Percentiles rank a stretch among this genome's conserved stretches.
phyloP scores from a whole-genome alignment of 1,140 invertebrate genomes.

The Orius laevigatus region DNA sequence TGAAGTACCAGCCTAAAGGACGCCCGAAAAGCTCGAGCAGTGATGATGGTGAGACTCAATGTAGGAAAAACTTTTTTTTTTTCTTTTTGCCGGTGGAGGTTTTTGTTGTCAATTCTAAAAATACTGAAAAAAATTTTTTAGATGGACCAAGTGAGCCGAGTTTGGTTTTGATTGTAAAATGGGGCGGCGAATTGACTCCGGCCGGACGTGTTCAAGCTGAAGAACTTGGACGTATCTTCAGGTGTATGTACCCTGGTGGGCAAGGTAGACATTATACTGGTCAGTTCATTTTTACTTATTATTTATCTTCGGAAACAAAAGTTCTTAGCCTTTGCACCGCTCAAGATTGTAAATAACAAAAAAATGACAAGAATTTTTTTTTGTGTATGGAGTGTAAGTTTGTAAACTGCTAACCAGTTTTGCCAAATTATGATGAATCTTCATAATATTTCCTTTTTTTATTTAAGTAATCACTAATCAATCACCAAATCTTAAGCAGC shows the following conservation, averaged over 20 bases:
- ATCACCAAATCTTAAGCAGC: too few relatives aligned
- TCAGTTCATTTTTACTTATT: constrained; percentile 14
- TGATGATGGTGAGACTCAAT: constrained; percentile 57
- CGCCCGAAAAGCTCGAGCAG: constrained; percentile 82
- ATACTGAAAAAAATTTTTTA: constrained; percentile 25
- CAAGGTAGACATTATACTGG: constrained; percentile 51
- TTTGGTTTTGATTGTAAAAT: constrained; percentile 90
- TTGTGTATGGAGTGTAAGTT: too few relatives aligned
- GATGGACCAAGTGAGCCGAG: constrained; percentile 73
- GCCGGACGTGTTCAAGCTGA: constrained; percentile 93
- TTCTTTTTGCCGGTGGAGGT: constrained; percentile 14
- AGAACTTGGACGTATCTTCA: constrained; percentile 91
- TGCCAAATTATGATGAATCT: too few relatives aligned
- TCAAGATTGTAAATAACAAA: too few relatives aligned
- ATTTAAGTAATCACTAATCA: too few relatives aligned
- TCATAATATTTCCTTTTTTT: too few relatives aligned
- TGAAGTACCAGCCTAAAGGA: constrained; percentile 97
- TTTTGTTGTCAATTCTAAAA: too few relatives aligned
- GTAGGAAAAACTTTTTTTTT: constrained; percentile 23
- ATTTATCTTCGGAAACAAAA: not conserved
- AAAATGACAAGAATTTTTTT: too few relatives aligned
- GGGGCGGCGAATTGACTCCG: constrained; percentile 98
- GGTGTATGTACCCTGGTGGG: constrained; percentile 94
- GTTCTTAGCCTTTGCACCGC: too few relatives aligned
- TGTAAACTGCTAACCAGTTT: too few relatives aligned